A percentile compares a stretch with the other conserved stretches of the same genome.
phyloP scores from a whole-genome alignment of 2,797 vertebrate species.

The Microctenopoma lineatum region DNA sequence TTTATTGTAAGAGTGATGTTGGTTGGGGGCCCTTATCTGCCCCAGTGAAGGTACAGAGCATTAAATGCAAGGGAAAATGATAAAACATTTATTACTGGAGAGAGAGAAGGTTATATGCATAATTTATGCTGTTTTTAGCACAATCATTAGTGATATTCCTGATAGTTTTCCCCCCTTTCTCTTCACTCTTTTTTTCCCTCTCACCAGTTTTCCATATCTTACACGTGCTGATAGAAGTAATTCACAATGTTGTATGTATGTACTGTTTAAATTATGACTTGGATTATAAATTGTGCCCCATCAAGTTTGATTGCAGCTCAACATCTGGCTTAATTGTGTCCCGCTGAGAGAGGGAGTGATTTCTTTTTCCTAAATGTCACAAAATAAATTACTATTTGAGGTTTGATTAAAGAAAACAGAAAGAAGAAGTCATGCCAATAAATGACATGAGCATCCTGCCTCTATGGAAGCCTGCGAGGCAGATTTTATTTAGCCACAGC shows the following conservation, averaged over 20 bases:
- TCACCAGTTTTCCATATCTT: constrained; percentile 89
- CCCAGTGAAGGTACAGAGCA: constrained; percentile 92
- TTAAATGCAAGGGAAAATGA: constrained; percentile 97
- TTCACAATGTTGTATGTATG: constrained; percentile 93
- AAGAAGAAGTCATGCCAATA: constrained; percentile 85
- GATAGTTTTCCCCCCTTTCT: constrained; percentile 88
- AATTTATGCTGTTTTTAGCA: constrained; percentile 99
- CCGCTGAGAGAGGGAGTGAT: constrained; percentile 86
- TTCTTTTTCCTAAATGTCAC: constrained; percentile 81
- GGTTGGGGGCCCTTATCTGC: constrained; percentile 88
- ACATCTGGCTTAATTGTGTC: constrained; percentile 90
- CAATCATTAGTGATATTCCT: constrained; percentile 99
- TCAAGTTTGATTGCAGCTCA: constrained; percentile 90
- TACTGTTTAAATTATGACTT: constrained; percentile 73
- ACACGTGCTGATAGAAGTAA: constrained; percentile 92
- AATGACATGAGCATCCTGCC: constrained; percentile 88
- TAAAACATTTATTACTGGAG: constrained; percentile 99
- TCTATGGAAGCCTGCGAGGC: constrained; percentile 91
- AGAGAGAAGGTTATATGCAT: constrained; percentile 99
- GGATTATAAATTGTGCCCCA: constrained; percentile 83
- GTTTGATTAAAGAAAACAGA: constrained; percentile 87
- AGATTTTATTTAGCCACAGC: constrained; percentile 94
- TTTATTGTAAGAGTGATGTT: constrained; percentile 92
- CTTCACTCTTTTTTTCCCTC: constrained; percentile 45
- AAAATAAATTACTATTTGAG: constrained; percentile 92